phyloP scores from a whole-genome alignment of 2,113 vertebrate species.

The Phalacrocorax carbo region DNA sequence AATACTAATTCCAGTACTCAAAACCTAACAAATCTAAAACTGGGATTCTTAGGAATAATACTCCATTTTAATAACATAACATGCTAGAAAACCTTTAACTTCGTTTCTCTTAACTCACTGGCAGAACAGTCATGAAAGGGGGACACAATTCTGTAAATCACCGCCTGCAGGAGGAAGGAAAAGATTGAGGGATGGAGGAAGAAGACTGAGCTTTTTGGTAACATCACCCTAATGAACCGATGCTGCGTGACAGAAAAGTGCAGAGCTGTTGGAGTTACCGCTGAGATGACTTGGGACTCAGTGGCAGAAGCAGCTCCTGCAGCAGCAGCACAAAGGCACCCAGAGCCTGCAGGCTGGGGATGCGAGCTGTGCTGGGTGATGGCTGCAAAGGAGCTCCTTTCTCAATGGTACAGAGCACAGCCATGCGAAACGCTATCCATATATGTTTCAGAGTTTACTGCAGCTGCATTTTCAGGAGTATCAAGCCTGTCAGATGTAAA shows the following conservation, averaged over 20 bases:
- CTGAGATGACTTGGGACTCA: background rate
- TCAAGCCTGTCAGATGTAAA: background rate
- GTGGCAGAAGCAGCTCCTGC: background rate
- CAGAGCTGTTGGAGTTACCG: background rate
- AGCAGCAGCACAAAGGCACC: background rate
- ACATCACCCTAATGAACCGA: background rate
- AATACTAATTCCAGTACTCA: background rate
- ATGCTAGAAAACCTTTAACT: background rate
- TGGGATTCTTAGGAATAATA: background rate
- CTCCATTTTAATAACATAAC: background rate
- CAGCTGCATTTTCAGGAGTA: background rate
- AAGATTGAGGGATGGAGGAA: background rate
- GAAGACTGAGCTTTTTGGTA: background rate
- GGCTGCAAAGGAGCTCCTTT: background rate
- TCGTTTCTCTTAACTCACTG: background rate
- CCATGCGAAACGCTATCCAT: rapidly evolving
- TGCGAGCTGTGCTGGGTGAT: background rate
- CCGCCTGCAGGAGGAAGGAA: background rate
- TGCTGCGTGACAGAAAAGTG: rapidly evolving
- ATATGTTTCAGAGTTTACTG: background rate
- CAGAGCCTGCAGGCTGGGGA: background rate
- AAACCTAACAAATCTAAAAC: background rate
- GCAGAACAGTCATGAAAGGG: background rate
- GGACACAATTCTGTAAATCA: background rate
- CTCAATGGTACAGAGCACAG: background rate